A percentile compares a stretch with the other conserved stretches of the same genome.
phyloP scores from a whole-genome alignment of 2,888 invertebrate genomes.

The Plebejus melissa region DNA sequence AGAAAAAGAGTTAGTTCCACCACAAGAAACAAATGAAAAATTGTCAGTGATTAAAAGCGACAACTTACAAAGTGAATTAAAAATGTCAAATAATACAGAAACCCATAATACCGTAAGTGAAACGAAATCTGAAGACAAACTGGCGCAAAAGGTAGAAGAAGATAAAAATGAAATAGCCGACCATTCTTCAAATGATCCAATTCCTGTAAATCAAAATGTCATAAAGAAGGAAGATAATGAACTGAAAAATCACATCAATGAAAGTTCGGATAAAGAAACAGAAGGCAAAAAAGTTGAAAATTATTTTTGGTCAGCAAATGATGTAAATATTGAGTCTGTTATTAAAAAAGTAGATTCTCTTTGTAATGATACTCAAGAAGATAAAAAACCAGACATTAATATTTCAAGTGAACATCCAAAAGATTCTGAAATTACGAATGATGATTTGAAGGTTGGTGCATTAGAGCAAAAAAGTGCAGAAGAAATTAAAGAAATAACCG shows the following conservation, averaged over 20 bases:
- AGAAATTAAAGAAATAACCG: conserved; percentile 30
- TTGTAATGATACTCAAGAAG: conserved; percentile 65
- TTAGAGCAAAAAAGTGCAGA: conserved; percentile 26
- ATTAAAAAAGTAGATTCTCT: conserved; percentile 88
- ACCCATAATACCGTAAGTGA: not conserved
- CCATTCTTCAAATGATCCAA: not conserved
- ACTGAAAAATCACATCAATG: conserved; percentile 31
- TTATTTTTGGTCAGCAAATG: conserved; percentile 88
- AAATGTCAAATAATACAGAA: conserved; percentile 29
- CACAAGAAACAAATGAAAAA: not conserved
- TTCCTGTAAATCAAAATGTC: not conserved
- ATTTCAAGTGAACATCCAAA: conserved; percentile 27
- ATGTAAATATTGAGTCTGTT: conserved; percentile 88
- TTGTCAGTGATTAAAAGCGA: not conserved
- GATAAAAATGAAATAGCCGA: conserved; percentile 11
- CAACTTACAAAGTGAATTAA: not conserved
- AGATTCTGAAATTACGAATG: not conserved
- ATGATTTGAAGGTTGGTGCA: conserved; percentile 21
- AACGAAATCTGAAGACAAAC: not conserved
- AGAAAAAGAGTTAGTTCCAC: conserved; percentile 26
- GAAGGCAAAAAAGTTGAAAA: conserved; percentile 81
- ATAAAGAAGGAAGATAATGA: conserved; percentile 22
- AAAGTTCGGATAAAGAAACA: conserved; percentile 36
- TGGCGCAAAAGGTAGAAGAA: conserved; percentile 21
- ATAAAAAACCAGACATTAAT: conserved; percentile 28